A percentile compares a stretch with the other conserved stretches of the same genome.
These are phyloP conservation scores for Rotaria sp. DNA, from an alignment of 2,888 invertebrate species.

Conservation along the genomic window DNA sequence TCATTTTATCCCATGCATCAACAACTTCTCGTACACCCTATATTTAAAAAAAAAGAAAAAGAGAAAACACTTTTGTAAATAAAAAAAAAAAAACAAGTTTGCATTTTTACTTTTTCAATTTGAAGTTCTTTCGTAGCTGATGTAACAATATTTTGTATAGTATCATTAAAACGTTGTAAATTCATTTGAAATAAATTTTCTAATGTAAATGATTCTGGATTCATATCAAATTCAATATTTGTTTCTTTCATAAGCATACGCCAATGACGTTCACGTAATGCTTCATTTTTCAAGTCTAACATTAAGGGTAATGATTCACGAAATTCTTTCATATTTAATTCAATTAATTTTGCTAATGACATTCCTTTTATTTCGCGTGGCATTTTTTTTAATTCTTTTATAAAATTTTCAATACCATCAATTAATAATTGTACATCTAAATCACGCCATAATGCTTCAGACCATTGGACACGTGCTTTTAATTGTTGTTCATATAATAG, in stretches of 20 bases:
- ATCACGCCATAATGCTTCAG: slow-evolving; percentile 77
- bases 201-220: slow-evolving; percentile 76
- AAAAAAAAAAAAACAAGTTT: too few species aligned
- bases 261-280: slow-evolving; percentile 83
- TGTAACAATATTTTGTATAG: slow-evolving; percentile 76
- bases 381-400: slow-evolving; percentile 71
- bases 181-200: slow-evolving; percentile 89
- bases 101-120: slow-evolving; percentile 67
- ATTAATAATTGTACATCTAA: slow-evolving; percentile 73
- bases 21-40: slow-evolving; percentile 71
- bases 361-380: slow-evolving; percentile 62
- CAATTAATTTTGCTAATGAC: slow-evolving; percentile 65
- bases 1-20: slow-evolving; percentile 60
- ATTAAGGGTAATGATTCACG: slow-evolving; percentile 77
- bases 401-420: slow-evolving; percentile 76
- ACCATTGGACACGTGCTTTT: slow-evolving; percentile 71
- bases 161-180: slow-evolving; percentile 70
- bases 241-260: slow-evolving; percentile 77
- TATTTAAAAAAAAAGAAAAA: neutral
- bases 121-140: slow-evolving; percentile 79
- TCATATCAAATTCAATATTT: slow-evolving; percentile 73
- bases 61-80: slow-evolving; percentile 43
- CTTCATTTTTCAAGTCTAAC: slow-evolving; percentile 81
- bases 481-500: slow-evolving; percentile 71
- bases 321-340: slow-evolving; percentile 79